Evolutionary conservation across 2,888 invertebrate species (phyloP), one percentile per base, ranked within the genome.

Genomic region (Hesperia comma): DNA sequence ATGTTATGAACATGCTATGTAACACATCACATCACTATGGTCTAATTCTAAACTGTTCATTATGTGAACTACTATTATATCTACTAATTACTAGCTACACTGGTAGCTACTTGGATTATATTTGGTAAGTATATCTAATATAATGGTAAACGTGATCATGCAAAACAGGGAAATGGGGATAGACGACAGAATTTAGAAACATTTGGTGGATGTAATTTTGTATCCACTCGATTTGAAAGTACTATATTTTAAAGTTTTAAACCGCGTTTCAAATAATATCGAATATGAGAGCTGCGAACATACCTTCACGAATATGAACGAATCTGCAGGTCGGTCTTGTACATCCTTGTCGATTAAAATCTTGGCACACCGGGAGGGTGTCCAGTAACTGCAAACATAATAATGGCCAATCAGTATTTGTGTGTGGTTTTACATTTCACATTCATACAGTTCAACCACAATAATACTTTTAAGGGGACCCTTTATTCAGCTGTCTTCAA

Each of bases 341-440:
- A 95, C 98, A 98, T 94, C 97, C 96, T 95, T 98, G 97, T 94
- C 97, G 96, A 96, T 98, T 99, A 98, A 98, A 98, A 98, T 98
- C 99, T 97, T 97, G 98, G 98, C 97, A 99, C 96, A 98, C 98
- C 97, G 96, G 98, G 98, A 98, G 98, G 98, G 97, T 99, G 98
- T 98, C 98, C 98, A 98, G 98, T 97, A 98, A 98, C 98, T 99
- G 97, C 86, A 97, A 96, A 87, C 79, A 88, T 83, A 86, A 85
- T 75, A 83, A 79, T 78, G 75, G 69, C 70, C 72, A 70, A 85
- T 90, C 81, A 89, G 82, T 83, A 81, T 81, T 74, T 76, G 75
- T 77, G 58, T 43, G 46, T 46, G 46, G 26, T 58, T 73, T 57
- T 71, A 74, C 41, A 73, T 72, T 71, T 74, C 67, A 74, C 78